Conservation (phyloP, 2,113 vertebrate genomes). For the Capreolus pygargus region DNA sequence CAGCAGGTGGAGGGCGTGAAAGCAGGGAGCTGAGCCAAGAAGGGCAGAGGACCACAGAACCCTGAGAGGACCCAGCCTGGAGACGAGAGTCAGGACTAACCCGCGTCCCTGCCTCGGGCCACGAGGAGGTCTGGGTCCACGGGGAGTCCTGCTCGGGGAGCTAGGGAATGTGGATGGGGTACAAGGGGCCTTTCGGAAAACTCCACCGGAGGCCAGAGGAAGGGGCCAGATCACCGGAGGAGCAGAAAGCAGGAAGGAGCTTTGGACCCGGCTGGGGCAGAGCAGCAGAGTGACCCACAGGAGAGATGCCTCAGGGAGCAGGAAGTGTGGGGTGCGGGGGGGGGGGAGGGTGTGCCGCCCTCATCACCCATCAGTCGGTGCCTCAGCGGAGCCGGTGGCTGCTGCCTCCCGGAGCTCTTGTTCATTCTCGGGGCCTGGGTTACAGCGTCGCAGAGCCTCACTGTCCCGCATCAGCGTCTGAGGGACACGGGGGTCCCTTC, state of each 20-base stretch:
- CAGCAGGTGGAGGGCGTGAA: not conserved
- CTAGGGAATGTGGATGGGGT: not conserved
- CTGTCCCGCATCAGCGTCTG: rapidly evolving
- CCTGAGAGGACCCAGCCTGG: not conserved
- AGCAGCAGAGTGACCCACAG: not conserved
- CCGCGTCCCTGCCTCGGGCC: not conserved
- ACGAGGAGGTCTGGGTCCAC: not conserved
- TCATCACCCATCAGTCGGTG: not conserved
- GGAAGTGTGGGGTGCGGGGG: rapidly evolving
- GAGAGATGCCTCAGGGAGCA: not conserved
- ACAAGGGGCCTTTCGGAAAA: not conserved
- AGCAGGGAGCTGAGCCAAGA: not conserved
- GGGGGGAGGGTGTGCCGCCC: rapidly evolving
- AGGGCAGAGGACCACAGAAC: not conserved
- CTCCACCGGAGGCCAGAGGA: not conserved
- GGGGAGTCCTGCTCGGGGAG: not conserved
- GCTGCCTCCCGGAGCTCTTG: not conserved
- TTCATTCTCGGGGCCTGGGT: not conserved
- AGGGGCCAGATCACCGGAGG: not conserved
- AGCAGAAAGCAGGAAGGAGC: not conserved
- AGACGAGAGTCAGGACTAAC: not conserved
- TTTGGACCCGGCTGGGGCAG: not conserved
- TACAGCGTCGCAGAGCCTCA: not conserved
- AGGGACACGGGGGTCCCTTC: not conserved
- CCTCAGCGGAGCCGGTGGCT: not conserved